Percentiles rank a stretch among this genome's conserved stretches.
Conservation (phyloP, 2,113 vertebrate species). For the Orycteropus afer region DNA sequence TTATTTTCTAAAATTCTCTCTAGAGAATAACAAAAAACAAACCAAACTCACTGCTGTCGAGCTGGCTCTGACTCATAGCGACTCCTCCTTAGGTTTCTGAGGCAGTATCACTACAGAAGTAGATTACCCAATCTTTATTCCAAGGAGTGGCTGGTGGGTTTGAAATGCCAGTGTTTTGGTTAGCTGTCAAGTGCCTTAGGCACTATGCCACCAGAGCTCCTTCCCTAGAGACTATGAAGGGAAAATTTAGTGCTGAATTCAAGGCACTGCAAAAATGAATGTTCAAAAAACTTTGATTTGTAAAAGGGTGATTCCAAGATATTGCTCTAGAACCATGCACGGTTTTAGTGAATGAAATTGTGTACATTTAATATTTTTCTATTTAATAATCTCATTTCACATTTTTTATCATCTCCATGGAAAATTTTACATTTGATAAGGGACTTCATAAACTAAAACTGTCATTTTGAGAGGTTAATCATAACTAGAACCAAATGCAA, state of each 20-base stretch:
- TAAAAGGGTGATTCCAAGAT: slow-evolving; percentile 17
- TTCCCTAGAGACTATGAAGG: too few relatives aligned
- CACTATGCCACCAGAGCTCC: too few relatives aligned
- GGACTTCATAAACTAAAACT: slow-evolving; percentile 52
- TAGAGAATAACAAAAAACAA: slow-evolving; percentile 52
- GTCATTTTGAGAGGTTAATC: slow-evolving; percentile 64
- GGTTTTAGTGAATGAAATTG: slow-evolving; percentile 47
- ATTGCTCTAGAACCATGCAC: slow-evolving; percentile 24
- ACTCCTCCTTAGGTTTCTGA: too few relatives aligned
- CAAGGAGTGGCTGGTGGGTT: too few relatives aligned
- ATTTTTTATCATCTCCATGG: slow-evolving; percentile 52
- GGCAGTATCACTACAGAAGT: too few relatives aligned
- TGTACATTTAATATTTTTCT: neutral
- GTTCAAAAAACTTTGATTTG: slow-evolving; percentile 52
- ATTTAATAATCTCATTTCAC: neutral
- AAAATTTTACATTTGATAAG: slow-evolving; percentile 57
- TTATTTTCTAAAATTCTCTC: slow-evolving; percentile 47
- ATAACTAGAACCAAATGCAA: slow-evolving; percentile 39
- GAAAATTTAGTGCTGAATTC: slow-evolving; percentile 49
- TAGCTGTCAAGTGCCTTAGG: too few relatives aligned
- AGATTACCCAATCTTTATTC: too few relatives aligned
- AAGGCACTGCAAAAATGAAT: neutral
- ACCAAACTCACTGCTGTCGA: too few relatives aligned
- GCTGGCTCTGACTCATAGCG: too few relatives aligned
- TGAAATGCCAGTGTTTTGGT: too few relatives aligned